Evolutionary conservation across 2,797 vertebrate genomes (phyloP).

Genomic region (Ibycter americanus): DNA sequence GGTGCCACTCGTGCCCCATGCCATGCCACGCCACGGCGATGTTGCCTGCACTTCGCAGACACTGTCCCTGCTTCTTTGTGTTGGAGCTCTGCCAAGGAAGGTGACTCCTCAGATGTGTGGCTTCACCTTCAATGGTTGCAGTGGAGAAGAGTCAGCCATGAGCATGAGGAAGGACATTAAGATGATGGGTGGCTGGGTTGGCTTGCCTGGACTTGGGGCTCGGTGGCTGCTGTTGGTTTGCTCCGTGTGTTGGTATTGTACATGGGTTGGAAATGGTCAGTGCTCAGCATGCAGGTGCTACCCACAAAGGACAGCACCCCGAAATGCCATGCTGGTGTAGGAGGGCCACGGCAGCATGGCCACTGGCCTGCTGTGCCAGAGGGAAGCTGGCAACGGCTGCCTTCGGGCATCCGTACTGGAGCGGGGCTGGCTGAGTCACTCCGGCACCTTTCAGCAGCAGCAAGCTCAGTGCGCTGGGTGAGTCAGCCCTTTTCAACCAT

Average conservation of each 20-base stretch:
- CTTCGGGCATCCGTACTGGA: neutral
- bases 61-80: fast-evolving
- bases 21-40: neutral
- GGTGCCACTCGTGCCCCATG: neutral
- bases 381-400: neutral
- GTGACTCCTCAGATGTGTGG: too few relatives aligned
- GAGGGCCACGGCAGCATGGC: fast-evolving
- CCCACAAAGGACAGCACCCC: neutral
- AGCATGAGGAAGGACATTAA: neutral
- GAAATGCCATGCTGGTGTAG: neutral
- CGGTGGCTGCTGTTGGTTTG: neutral
- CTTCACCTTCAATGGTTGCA: too few relatives aligned
- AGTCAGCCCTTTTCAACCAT: neutral
- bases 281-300: neutral
- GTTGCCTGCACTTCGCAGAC: neutral
- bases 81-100: neutral
- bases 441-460: neutral
- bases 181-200: neutral
- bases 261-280: neutral
- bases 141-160: neutral
- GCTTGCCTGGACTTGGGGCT: neutral
- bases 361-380: fast-evolving
- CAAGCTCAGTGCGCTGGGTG: neutral
- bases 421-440: neutral
- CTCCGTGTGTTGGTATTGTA: neutral